Evolutionary conservation across 2,113 vertebrate genomes (phyloP), one percentile per base, ranked within the genome.

Genomic region (Scomber scombrus): DNA sequence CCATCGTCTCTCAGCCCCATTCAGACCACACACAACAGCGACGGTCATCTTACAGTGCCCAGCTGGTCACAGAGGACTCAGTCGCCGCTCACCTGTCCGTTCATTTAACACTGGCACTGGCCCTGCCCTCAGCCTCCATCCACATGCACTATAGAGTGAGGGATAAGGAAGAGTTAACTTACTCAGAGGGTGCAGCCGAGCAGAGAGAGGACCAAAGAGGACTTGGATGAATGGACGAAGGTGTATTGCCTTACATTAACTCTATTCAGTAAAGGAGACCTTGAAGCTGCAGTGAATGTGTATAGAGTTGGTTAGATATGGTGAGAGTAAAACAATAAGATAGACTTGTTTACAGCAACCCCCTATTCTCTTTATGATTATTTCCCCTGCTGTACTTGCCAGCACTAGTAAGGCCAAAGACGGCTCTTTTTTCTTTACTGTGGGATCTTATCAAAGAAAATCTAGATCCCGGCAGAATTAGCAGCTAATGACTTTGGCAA

Each of bases 21-120:
- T 94, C 89, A 94, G 85, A 81, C 77, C 81, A 89, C 87, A 90
- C 85, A 91, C 85, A 92, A 88, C 88, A 82, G 85, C 64, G 12
- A 84, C 67, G 86, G 90, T 94, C 92, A 89, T 64, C 80, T 94
- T 94, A 89, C 92, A 83, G 82, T 19, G 63, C 82, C 75, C 82
- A 80, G 74, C 77, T 76, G 80, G 74, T 77, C 87, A 86, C 82
- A 73, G 72, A 84, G 88, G 81, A 86, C 80, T 68, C 67, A 68
- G 83, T 77, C 63, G 21, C 86, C 73, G 55, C 82, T 90, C 67
- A 77, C 86, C 83, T 82, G 80, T 84, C 77, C 60, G 18, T 84
- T 91, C 67, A 89, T 81, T 85, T 82, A 89, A 86, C 88, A 75
- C 88, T 62, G 77, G 72, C 85, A 75, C 79, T 43, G 3, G 50